Evolutionary conservation across 1,140 invertebrate genomes (phyloP), one percentile per base, ranked within the genome.

Genomic region (Hylaeus anthracinus): DNA sequence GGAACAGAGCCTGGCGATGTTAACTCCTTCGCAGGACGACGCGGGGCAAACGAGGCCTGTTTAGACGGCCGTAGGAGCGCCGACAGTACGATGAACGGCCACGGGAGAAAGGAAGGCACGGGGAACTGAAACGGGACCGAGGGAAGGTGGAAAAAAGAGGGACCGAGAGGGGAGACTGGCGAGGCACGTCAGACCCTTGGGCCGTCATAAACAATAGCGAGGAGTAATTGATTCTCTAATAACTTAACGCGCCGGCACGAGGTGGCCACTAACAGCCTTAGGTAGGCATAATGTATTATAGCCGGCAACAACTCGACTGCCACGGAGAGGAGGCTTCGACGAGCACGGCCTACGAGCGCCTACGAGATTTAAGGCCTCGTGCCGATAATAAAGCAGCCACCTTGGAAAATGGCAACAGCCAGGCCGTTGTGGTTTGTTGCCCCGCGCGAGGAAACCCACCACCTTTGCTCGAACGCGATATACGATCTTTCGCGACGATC

Each of bases 221-320:
- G 86, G 90, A 93, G 92, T 93, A 93, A 93, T 93, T 92, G 92
- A 93, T 93, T 93, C 92, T 92, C 92, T 92, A 93, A 93, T 93
- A 93, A 93, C 89, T 92, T 93, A 92, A 93, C 92, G 91, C 90
- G 91, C 88, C 88, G 88, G 88, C 86, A 87, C 88, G 89, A 89
- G 87, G 81, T 82, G 77, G 83, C 81, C 86, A 81, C 83, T 91
- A 91, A 91, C 90, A 88, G 90, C 87, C 85, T 91, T 91, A 91
- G 91, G 88, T 90, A 90, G 90, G 89, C 90, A 86, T 92, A 92
- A 92, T 91, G 90, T 92, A 93, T 92, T 91, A 88, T 60, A 71
- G 86, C 82, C 76, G 74, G 85, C 78, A 84, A 86, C 81, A 76
- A 83, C 81, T 86, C 82, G 84, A 80, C 84, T 83, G 85, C 81